Evolutionary conservation across 64 coral and sea anemone species (phyloP).

Genomic region (Trachythela sp.): DNA sequence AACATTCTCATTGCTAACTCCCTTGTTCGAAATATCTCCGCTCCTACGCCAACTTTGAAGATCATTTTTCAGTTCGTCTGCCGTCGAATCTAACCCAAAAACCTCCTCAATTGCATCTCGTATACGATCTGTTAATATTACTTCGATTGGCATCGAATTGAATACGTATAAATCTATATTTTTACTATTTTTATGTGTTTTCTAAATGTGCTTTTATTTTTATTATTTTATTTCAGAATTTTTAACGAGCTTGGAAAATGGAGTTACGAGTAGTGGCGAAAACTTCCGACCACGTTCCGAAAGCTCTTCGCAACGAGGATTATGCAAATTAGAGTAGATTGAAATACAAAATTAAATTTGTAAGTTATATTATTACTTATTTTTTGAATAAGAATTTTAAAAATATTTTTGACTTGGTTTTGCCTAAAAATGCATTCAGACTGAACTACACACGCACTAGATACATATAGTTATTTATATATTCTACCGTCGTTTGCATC

Average conservation of each 20-base stretch:
- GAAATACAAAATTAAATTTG: neutral
- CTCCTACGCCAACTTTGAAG: constrained; percentile 13
- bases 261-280: neutral
- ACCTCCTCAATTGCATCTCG: constrained; percentile 35
- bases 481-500: too few relatives aligned
- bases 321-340: neutral
- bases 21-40: neutral
- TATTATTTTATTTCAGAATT: neutral
- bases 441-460: too few relatives aligned
- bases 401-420: too few relatives aligned
- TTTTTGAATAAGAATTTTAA: too few relatives aligned
- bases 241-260: neutral
- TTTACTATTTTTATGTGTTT: neutral
- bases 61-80: constrained; percentile 19
- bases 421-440: neutral
- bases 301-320: neutral
- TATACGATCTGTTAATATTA: constrained; percentile 25
- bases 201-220: neutral
- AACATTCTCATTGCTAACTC: neutral
- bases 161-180: neutral
- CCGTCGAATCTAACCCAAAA: neutral
- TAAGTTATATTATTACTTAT: neutral
- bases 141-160: constrained; percentile 29
- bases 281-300: neutral
- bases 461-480: too few relatives aligned